phyloP scores from a whole-genome alignment of 2,797 vertebrate genomes.

The Valencia hispanica region DNA sequence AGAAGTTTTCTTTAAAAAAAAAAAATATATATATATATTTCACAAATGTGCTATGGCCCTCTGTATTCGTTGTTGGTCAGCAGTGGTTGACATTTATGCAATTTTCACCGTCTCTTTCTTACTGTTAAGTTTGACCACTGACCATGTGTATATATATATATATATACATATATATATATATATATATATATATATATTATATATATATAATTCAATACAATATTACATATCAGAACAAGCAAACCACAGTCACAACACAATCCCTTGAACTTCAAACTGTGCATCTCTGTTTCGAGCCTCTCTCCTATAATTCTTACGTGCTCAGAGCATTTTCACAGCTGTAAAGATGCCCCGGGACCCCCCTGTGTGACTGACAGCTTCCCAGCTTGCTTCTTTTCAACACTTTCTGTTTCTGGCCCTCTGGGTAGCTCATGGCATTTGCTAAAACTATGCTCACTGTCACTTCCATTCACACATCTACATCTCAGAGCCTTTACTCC shows the following conservation, averaged over 20 bases:
- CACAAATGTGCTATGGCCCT: not conserved
- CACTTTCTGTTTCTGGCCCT: constrained; percentile 41
- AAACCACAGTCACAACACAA: not conserved
- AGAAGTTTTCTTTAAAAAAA: too few species aligned
- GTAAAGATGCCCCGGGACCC: constrained; percentile 40
- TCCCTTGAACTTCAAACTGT: constrained; percentile 12
- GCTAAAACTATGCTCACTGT: constrained; percentile 53
- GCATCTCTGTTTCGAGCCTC: constrained; percentile 10
- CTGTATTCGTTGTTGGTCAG: too few species aligned
- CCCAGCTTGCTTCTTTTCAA: constrained; percentile 37
- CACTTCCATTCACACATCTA: constrained; percentile 39
- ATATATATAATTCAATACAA: too few species aligned
- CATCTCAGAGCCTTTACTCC: constrained; percentile 34
- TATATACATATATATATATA: too few species aligned
- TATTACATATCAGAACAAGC: not conserved
- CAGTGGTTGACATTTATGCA: not conserved
- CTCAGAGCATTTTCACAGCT: constrained; percentile 32
- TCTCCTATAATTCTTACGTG: constrained; percentile 21
- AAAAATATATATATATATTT: not conserved
- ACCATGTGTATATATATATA: too few species aligned
- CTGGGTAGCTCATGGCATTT: constrained; percentile 58
- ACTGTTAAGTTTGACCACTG: not conserved
- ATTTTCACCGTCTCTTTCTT: not conserved
- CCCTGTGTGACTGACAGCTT: constrained; percentile 47
- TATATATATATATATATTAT: too few species aligned